Base-by-base conservation (phyloP, 2,113 vertebrate species). In the Pyxicephalus adspersus region DNA sequence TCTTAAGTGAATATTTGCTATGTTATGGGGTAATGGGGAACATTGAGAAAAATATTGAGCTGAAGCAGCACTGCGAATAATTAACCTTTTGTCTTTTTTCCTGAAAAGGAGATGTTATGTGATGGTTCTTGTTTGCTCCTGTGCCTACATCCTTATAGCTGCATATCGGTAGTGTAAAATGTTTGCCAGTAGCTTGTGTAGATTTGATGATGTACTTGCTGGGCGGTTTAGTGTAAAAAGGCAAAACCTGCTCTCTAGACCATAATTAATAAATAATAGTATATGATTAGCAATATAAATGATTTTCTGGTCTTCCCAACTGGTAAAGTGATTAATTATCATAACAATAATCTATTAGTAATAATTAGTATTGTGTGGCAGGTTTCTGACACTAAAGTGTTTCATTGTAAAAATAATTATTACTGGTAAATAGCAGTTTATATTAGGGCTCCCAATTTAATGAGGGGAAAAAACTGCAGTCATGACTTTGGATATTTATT, bases 291-390 rank as follows among this genome's bases (percentile, higher is more conserved):
- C 20, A 18, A 65, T 45, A 57, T 25, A 64, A 81, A 65, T 52
- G 23, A 73, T 73, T 34, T 18, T 3, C 58, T 55, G 78, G 55
- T 57, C 50, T 45, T 57, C 64, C 25, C 29, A 71, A 31, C 34
- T 45, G 70, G 38, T 28, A 57, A 64, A 74, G 61, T 81, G 61
- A 50, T 81, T 74, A 81, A 74, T 81, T 81, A 74, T 66, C 70
- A 73, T 74, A 81, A 81, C 70, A 81, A 81, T 81, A 74, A 54
- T 81, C 26, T 61, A 73, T 81, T 74, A 81, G 61, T 74, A 64
- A 73, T 73, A 81, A 74, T 81, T 74, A 74, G 70, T 55, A 81
- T 55, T 61, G 61, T 74, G 70, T 57, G 70, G n/a, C 79, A 58
- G 52, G 54, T 64, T 20, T 15, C 50, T 74, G 79, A 81, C 79